phyloP scores from a whole-genome alignment of 2,888 invertebrate species.

The Nezara viridula region DNA sequence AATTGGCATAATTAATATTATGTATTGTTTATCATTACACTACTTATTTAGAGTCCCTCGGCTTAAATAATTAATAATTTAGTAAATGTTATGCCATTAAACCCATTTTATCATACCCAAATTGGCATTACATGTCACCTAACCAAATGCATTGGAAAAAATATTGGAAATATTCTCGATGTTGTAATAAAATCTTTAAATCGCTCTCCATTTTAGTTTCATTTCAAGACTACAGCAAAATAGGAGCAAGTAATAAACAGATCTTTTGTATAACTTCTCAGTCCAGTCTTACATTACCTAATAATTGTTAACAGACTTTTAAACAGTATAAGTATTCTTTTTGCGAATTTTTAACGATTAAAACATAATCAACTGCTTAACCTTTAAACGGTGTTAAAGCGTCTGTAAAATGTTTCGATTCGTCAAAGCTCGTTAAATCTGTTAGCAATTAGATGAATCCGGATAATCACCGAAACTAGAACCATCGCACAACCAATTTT shows the following conservation, averaged over 20 bases:
- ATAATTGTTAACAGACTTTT: neutral
- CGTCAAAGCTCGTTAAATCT: neutral
- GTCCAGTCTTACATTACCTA: neutral
- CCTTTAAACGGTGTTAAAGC: conserved; percentile 3
- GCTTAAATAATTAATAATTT: too few species aligned
- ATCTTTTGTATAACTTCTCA: neutral
- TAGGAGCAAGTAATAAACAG: neutral
- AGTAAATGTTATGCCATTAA: too few species aligned
- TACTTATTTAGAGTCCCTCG: too few species aligned
- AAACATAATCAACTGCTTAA: neutral
- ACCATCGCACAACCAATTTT: neutral
- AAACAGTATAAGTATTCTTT: neutral
- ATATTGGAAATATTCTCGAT: too few species aligned
- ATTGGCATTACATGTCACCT: too few species aligned
- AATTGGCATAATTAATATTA: too few species aligned
- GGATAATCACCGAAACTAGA: neutral
- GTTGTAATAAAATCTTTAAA: too few species aligned
- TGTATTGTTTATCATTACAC: too few species aligned
- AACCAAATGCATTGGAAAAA: too few species aligned
- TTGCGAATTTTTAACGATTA: neutral
- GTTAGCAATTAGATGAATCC: neutral
- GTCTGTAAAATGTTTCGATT: conserved; percentile 14
- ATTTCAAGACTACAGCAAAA: neutral
- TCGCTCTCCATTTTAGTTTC: neutral
- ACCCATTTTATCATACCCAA: too few species aligned